Percentiles rank a stretch among this genome's conserved stretches.
Conservation (phyloP, 2,888 invertebrate genomes). For the Leptinotarsa rubiginosa region DNA sequence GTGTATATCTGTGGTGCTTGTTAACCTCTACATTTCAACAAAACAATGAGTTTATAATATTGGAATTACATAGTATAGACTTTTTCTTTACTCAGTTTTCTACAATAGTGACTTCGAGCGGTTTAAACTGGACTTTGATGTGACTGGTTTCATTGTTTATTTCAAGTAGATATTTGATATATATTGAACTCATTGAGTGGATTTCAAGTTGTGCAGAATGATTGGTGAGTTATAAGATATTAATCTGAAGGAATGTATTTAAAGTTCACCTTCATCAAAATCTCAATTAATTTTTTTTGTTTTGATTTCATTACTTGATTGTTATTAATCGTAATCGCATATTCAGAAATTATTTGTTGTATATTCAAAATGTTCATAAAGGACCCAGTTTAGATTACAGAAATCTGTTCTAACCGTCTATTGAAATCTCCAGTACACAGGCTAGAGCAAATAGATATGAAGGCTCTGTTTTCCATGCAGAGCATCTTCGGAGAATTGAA, state of each 20-base stretch:
- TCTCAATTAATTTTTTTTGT: too few relatives aligned
- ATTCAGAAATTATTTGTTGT: too few relatives aligned
- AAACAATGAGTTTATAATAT: background rate
- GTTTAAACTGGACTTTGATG: background rate
- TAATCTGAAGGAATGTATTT: background rate
- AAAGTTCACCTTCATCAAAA: background rate
- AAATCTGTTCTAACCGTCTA: background rate
- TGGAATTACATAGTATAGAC: background rate
- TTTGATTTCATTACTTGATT: too few relatives aligned
- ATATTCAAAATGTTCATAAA: too few relatives aligned
- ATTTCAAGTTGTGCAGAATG: background rate
- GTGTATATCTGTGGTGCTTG: slow-evolving; percentile 18
- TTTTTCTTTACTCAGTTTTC: background rate
- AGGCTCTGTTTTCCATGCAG: background rate
- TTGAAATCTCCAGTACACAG: background rate
- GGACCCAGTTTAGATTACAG: background rate
- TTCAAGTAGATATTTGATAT: too few relatives aligned
- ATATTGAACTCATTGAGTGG: too few relatives aligned
- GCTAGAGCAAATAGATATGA: background rate
- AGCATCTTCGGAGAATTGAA: too few relatives aligned
- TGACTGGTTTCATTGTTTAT: background rate
- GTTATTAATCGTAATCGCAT: too few relatives aligned
- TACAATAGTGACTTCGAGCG: background rate
- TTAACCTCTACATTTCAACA: background rate
- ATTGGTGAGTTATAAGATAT: background rate